Base-by-base conservation (phyloP, 2,113 vertebrate genomes). In the Poeciliopsis retropinna region DNA sequence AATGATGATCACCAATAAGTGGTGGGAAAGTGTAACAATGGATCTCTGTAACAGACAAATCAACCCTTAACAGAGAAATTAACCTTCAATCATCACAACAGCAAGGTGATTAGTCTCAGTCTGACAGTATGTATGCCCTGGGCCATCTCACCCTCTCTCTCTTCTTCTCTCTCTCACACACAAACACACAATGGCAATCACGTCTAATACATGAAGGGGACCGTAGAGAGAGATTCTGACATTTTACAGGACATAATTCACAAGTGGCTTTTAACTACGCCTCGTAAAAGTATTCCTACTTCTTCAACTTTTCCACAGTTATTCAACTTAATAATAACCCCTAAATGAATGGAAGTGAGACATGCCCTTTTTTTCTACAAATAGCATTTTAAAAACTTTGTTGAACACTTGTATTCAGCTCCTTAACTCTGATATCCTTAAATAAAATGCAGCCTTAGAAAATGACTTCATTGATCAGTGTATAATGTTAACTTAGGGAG, bases 1-100 rank as follows among this genome's bases (percentile, higher is more conserved):
- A 89, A 90, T 74, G 79, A 88, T 89, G 90, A 93, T 93, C 84
- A 87, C 81, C 67, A 85, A 70, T 87, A 84, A 91, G 88, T 74
- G 72, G 75, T 67, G 82, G 76, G 80, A 86, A 87, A 87, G 75
- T 86, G 78, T 81, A 90, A 91, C 90, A 90, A 91, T 83, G 83
- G 68, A 69, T 81, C 65, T 82, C 83, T 71, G 80, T 83, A 86
- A 86, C 83, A 88, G 88, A 87, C 73, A 82, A 88, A 88, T 89
- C 76, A 83, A 79, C 75, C 61, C 78, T 89, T 82, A 79, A 87
- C 81, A 80, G 76, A 85, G 72, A 81, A 90, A 89, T 89, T 87
- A 89, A 82, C 67, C 57, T 62, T 60, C 37, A 73, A 76, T 91
- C 87, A 82, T 74, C 83, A 86, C 85, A 79, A 85, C 67, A 41